Base-by-base conservation (phyloP, 2,888 invertebrate species). In the Pristionchus entomophagus region DNA sequence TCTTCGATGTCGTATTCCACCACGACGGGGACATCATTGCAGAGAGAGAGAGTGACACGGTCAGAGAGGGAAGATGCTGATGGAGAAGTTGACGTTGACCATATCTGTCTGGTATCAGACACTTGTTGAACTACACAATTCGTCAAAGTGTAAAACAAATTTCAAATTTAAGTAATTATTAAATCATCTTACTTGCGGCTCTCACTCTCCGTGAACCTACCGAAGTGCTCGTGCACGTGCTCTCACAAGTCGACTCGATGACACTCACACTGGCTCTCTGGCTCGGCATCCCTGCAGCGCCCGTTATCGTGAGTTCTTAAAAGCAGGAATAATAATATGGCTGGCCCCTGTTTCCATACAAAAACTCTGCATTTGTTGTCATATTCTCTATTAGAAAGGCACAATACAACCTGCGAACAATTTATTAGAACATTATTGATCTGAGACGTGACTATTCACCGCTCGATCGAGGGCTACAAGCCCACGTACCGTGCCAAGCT, bases 231-330 rank as follows among this genome's bases (percentile, higher is more conserved):
- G 89, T 91, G 56, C 89, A 90, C 83, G 90, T 92, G 5, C 88
- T 91, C 14, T 88, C 91, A 92, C 95, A 96, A 91, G 96, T 97
- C 5, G 97, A 98, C 94, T 97, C 97, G 89, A 95, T 97, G 93
- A 97, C 97, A n/a, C 95, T 98, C 86, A 96, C 96, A 78, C 95
- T 98, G 32, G 97, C 97, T 8, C 96, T 96, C 84, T 98, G 98
- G 98, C 95, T 98, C 84, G 97, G 97, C 14, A 96, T 98, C 85
- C 97, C 97, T 93, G 97, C 90, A 17, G 91, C 90, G 49, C 91
- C 91, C 41, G 90, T 91, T 86, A 87, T 91, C 41, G 90, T 90
- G 83, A 81, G 87, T 53, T 19, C 5, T 38, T 8, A n/a, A 51
- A 17, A 51, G 12, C n/a, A n/a, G n/a, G n/a, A n/a, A n/a, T n/a